Base-by-base conservation (phyloP, 2,888 invertebrate genomes). In the Cyclophora punctaria region DNA sequence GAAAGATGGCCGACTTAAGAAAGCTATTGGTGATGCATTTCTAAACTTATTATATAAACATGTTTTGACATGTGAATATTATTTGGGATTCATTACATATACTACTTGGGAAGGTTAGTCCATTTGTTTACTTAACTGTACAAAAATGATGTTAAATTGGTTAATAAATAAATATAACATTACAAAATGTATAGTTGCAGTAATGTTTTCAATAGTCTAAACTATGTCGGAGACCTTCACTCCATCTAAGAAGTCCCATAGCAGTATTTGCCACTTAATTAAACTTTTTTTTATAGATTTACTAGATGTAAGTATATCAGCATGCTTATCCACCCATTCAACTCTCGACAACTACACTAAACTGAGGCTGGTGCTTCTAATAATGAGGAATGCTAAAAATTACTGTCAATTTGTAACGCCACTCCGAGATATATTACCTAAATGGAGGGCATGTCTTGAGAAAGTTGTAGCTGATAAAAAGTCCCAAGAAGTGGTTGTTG, bases 91-190 rank as follows among this genome's bases (percentile, higher is more conserved):
- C 52, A 89, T 93, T 46, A 72, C 82, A 45, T 77, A 81, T 40
- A 67, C 80, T 46, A 79, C 87, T 51, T 93, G 92, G 93, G 84
- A 84, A 73, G 90, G 92, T 91, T 20, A 37, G 5, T 37, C 37
- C 2, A 5, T 37, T 37, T 37, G 4, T 37, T 5, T 37, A 20
- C 20, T 20, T 20, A 20, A 20, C 20, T 20, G 20, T 20, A 20
- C 20, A 20, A 20, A 1, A 20, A 20, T 20, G 20, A 20, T 20
- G 20, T 20, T 20, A 20, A 20, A 20, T 20, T 20, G 20, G 20
- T 20, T 20, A 20, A 20, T 20, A 20, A 20, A 20, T 20, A 20
- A 20, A 20, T 20, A 2, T 1, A 20, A 20, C 20, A 20, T 20
- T 20, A 20, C 20, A 20, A 20, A 20, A 20, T 20, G 20, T 20